These are phyloP conservation scores for Drosophila parvula DNA, from an alignment of 1,140 invertebrate species.

Conservation along the genomic window DNA sequence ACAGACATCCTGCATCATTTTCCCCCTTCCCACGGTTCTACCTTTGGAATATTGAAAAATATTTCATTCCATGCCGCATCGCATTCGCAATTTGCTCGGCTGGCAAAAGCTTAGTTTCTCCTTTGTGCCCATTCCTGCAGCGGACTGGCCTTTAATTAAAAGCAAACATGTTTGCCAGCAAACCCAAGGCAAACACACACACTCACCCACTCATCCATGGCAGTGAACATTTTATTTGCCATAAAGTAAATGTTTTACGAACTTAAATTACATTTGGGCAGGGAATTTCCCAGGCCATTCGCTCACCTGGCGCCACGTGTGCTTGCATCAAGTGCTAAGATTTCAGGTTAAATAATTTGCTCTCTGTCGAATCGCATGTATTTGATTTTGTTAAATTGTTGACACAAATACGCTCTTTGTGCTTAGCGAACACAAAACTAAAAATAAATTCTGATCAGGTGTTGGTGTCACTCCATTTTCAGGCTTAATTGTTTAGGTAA, in stretches of 20 bases:
- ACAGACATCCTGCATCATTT: background rate
- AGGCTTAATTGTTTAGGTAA: background rate
- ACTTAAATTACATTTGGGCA: constrained; percentile 48
- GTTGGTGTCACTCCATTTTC: background rate
- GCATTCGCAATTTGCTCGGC: constrained; percentile 25
- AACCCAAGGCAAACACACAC: constrained; percentile 53
- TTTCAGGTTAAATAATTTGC: constrained; percentile 39
- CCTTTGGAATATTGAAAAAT: constrained; percentile 31
- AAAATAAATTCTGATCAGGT: background rate
- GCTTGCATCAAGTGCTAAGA: constrained; percentile 35
- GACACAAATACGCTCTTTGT: constrained; percentile 17
- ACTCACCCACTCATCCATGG: background rate
- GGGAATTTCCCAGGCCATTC: constrained; percentile 8
- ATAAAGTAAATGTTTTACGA: constrained; percentile 53
- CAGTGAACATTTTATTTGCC: constrained; percentile 51
- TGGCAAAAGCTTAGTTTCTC: constrained; percentile 32
- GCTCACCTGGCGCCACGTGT: constrained; percentile 14
- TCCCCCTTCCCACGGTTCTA: background rate
- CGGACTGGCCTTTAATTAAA: constrained; percentile 67
- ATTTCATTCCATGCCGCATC: constrained; percentile 38
- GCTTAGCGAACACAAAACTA: constrained; percentile 15
- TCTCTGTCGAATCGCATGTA: constrained; percentile 32
- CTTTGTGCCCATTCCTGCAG: background rate
- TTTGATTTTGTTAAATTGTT: constrained; percentile 48
- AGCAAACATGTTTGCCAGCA: constrained; percentile 72